Base-by-base conservation (phyloP, 2,888 invertebrate species). In the Hypolimnas misippus region DNA sequence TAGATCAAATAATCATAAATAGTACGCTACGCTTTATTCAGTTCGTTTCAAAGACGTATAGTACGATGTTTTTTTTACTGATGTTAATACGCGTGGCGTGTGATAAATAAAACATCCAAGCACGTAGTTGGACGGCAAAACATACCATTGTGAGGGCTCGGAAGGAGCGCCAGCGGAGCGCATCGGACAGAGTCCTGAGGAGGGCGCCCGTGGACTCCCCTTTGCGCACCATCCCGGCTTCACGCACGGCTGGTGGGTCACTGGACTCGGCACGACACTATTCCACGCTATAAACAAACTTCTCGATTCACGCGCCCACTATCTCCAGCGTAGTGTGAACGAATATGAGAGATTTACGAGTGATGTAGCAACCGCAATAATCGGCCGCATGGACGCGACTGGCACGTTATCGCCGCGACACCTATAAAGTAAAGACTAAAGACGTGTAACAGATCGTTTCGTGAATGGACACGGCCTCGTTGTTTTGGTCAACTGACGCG, bases 201-300 rank as follows among this genome's bases (percentile, higher is more conserved):
- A 88, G 86, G 83, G 87, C 85, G 77, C 83, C 81, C 70, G 82
- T 82, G 77, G 88, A 83, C 82, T 89, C 89, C 87, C 89, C 88
- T 81, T 85, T 83, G 83, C 84, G 87, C 76, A 89, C 88, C 91
- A 92, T 91, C 82, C 84, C 86, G 83, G 75, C 87, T 85, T 89
- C 88, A 89, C 89, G 90, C 89, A 83, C 87, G 79, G 85, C 81
- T 84, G 85, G 58, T 83, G 81, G 89, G 89, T 87, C 89, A 89
- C 82, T 89, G 89, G 86, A 87, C 89, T 75, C 78, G 71, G 76
- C 77, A 54, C 38, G 57, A 54, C 65, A 59, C 58, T 52, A 56
- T 35, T 52, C 59, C 33, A 59, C 59, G 40, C 40, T 25, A 17
- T 59, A 52, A 58, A 52, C 52, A 52, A 52, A 55, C 51, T 40